Percentiles rank a stretch among this genome's conserved stretches.
Conservation (phyloP, 2,797 vertebrate genomes). For the Molossus alvarezi region DNA sequence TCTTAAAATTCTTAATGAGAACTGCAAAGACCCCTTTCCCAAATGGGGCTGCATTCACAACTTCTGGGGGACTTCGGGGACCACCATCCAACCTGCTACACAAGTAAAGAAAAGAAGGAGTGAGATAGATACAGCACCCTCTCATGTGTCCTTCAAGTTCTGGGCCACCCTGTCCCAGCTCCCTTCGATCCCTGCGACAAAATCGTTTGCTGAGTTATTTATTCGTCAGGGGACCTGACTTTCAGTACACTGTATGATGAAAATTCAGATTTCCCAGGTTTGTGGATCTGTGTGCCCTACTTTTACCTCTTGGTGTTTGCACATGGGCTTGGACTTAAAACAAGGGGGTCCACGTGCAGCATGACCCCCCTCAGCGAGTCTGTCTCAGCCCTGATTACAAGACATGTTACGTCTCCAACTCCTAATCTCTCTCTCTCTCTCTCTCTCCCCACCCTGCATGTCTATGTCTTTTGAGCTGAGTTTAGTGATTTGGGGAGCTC, state of each 20-base stretch:
- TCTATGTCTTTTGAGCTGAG: conserved; percentile 78
- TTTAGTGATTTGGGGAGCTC: conserved; percentile 75
- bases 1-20: not conserved
- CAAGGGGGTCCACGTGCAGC: conserved; percentile 11
- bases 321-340: conserved; percentile 50
- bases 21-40: not conserved
- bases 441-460: conserved; percentile 18
- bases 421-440: not conserved
- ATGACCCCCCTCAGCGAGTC: not conserved
- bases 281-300: not conserved
- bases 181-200: rapidly evolving
- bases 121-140: rapidly evolving
- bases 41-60: not conserved
- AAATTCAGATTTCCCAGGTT: rapidly evolving
- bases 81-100: rapidly evolving
- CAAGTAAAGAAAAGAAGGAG: not conserved
- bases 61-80: rapidly evolving
- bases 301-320: not conserved
- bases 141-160: not conserved
- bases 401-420: conserved; percentile 6
- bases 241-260: no score
- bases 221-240: not conserved
- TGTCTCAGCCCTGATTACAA: conserved; percentile 32
- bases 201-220: not conserved
- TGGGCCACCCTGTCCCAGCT: not conserved